phyloP scores from a whole-genome alignment of 23 tunicate species.

The Styela clava region DNA sequence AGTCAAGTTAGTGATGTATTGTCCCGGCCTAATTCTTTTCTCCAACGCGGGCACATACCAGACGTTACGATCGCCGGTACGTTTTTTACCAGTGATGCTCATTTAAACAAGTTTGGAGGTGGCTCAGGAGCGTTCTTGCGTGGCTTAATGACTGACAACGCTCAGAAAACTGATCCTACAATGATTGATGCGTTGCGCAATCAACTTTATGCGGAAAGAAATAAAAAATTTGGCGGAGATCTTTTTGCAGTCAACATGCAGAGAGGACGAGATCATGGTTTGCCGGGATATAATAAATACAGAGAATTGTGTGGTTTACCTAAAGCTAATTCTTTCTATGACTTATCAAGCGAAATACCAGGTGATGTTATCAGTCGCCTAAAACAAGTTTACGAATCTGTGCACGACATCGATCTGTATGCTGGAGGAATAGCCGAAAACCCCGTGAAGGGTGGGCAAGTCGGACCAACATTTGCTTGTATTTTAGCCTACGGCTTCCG shows the following conservation, averaged over 20 bases:
- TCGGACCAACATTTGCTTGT: slow-evolving; percentile 75
- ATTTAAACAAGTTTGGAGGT: slow-evolving; percentile 29
- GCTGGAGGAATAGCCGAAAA: slow-evolving; percentile 63
- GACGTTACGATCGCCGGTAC: neutral
- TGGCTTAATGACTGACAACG: slow-evolving; percentile 48
- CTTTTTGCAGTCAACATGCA: slow-evolving; percentile 70
- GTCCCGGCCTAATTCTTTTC: slow-evolving; percentile 42
- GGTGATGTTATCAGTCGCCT: neutral
- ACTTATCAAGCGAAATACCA: slow-evolving; percentile 35
- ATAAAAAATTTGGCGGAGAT: neutral
- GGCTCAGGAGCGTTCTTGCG: slow-evolving; percentile 60
- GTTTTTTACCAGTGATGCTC: slow-evolving; percentile 60
- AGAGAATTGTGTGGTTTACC: slow-evolving; percentile 71
- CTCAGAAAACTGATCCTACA: slow-evolving; percentile 56
- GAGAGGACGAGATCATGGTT: slow-evolving; percentile 87
- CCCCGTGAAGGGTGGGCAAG: slow-evolving; percentile 46
- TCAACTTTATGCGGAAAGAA: slow-evolving; percentile 36
- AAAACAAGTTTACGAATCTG: slow-evolving; percentile 32
- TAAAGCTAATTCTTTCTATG: slow-evolving; percentile 33
- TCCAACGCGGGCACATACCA: slow-evolving; percentile 15
- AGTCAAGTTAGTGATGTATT: slow-evolving; percentile 37
- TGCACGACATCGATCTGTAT: slow-evolving; percentile 73
- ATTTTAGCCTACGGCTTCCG: slow-evolving; percentile 65
- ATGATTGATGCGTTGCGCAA: slow-evolving; percentile 50
- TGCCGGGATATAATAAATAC: slow-evolving; percentile 72